These are phyloP conservation scores for Frankliniella fusca DNA, from an alignment of 2,888 invertebrate species.

Conservation along the genomic window DNA sequence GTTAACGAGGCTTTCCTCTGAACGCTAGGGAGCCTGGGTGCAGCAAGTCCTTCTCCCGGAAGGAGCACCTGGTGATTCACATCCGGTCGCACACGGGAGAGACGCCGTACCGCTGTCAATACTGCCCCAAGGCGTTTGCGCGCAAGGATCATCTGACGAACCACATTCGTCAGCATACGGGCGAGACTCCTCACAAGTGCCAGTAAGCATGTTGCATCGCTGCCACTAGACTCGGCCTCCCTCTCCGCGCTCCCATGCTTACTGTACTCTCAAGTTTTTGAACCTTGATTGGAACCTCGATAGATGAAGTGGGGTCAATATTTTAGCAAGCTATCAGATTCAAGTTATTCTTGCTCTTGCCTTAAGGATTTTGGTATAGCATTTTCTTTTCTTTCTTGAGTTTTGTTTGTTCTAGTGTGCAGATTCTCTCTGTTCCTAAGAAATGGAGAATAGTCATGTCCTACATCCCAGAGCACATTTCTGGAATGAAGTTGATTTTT, in stretches of 20 bases:
- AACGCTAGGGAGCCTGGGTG: conserved; percentile 35
- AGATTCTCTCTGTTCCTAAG: neutral
- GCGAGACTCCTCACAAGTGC: conserved; percentile 45
- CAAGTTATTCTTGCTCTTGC: neutral
- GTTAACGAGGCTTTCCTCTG: conserved; percentile 21
- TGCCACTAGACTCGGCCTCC: conserved; percentile 4
- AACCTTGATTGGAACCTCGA: neutral
- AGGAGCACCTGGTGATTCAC: conserved; percentile 61
- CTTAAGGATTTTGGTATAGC: neutral
- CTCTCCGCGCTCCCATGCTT: conserved; percentile 6
- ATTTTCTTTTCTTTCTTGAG: neutral
- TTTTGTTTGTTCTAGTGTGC: neutral
- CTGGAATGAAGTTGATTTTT: neutral
- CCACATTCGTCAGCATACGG: conserved; percentile 64
- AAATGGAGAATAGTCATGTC: neutral
- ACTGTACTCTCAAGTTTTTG: neutral
- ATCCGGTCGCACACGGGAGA: conserved; percentile 62
- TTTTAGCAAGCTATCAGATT: neutral
- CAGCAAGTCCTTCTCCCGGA: conserved; percentile 74
- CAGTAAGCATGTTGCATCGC: conserved; percentile 24
- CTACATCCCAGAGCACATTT: neutral
- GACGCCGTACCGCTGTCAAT: conserved; percentile 72
- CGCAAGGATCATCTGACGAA: conserved; percentile 72
- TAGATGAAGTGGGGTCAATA: neutral
- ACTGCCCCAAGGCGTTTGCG: conserved; percentile 74